phyloP scores from a whole-genome alignment of 1,140 invertebrate species.

The Acromyrmex charruanus region DNA sequence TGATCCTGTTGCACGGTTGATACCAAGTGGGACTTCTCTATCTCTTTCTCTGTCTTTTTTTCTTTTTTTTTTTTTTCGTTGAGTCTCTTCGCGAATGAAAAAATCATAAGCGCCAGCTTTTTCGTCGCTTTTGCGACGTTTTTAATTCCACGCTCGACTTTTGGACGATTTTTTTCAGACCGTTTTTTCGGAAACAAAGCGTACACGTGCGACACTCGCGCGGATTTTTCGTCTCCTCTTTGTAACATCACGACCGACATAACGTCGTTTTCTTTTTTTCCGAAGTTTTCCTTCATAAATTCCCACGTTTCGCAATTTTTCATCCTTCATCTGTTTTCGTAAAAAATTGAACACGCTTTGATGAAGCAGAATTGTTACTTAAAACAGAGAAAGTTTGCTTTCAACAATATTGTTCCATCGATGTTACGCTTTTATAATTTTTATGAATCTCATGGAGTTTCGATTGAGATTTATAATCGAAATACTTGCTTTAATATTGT shows the following conservation, averaged over 20 bases:
- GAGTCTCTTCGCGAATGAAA: conserved; percentile 5
- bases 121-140: conserved; percentile 27
- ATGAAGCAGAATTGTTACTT: neutral
- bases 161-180: conserved; percentile 17
- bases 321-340: conserved; percentile 16
- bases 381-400: neutral
- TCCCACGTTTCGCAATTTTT: conserved; percentile 4
- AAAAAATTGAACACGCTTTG: neutral
- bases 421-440: neutral
- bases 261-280: neutral
- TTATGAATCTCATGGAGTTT: neutral
- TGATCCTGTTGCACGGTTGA: conserved; percentile 16
- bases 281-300: conserved; percentile 22
- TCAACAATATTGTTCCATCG: neutral
- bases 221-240: conserved; percentile 28
- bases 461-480: neutral
- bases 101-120: conserved; percentile 22
- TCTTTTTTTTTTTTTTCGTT: neutral
- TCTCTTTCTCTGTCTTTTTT: neutral
- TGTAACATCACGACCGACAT: conserved; percentile 39
- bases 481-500: neutral
- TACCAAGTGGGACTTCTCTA: neutral
- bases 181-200: neutral
- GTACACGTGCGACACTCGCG: neutral
- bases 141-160: conserved; percentile 32